Evolutionary conservation across 2,113 vertebrate genomes (phyloP).

Genomic region (Etheostoma spectabile): DNA sequence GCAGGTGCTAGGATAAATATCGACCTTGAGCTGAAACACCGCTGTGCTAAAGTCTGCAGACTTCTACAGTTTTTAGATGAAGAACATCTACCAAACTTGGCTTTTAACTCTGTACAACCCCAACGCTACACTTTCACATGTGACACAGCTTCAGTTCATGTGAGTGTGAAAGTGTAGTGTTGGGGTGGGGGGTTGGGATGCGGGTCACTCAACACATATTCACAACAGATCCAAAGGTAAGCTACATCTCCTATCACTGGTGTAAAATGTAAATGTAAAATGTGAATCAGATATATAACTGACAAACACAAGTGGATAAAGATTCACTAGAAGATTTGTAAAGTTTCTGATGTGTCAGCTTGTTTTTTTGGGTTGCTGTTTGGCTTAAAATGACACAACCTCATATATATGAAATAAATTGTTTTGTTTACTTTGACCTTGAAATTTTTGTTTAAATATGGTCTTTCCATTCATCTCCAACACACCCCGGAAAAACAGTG

Average conservation of each 20-base stretch:
- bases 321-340: not conserved
- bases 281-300: not conserved
- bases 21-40: conserved; percentile 47
- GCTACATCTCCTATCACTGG: not conserved
- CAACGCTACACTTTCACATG: no score
- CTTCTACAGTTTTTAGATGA: not conserved
- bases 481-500: not conserved
- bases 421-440: no score
- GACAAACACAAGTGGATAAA: not conserved
- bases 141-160: no score
- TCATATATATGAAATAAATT: no score
- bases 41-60: conserved; percentile 12
- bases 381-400: no score
- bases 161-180: not conserved
- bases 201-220: not conserved
- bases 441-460: no score
- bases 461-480: not conserved
- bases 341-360: not conserved
- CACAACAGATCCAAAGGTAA: not conserved
- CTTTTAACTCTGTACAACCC: not conserved
- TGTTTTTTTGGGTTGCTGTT: no score
- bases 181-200: no score
- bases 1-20: not conserved
- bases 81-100: not conserved
- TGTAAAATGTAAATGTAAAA: not conserved